Base-by-base conservation (phyloP, 1,140 invertebrate genomes). In the Halesus radiatus region DNA sequence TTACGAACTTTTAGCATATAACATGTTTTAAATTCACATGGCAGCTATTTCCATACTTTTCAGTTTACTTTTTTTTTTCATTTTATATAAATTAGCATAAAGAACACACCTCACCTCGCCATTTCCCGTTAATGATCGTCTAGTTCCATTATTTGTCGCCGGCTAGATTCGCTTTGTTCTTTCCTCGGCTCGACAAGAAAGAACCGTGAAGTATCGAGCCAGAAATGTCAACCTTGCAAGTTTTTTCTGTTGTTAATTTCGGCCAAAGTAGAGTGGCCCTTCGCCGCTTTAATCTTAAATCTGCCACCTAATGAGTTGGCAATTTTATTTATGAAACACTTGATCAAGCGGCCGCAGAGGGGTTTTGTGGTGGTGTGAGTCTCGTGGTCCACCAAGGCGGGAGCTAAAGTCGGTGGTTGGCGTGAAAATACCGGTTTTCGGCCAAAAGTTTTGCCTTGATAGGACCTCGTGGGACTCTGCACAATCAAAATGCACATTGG, bases 301-400 rank as follows among this genome's bases (percentile, higher is more conserved):
- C 75, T 32, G 7, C 56, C 26, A 18, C 75, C 75, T 77, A 77
- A 77, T 77, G 75, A 77, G 75, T 64, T 77, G 56, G 75, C 75
- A 66, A 77, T 77, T n/a, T n/a, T n/a, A n/a, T n/a, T 77, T 77
- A 77, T 77, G 62, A 77, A 76, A 77, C 56, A 45, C 75, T 77
- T 32, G 75, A 52, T 64, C 75, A 50, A 45, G 75, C 73, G 53
- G 37, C 37, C 3, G 37, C 1, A 10, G 13, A 45, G 37, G 37
- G 8, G 37, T 45, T 13, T 32, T 32, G n/a, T 23, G 64, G 29
- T 68, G 29, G 56, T 60, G 62, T 66, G 23, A 22, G 22, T 23
- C 60, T n/a, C 29, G 60, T 7, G 23, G 15, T n/a, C 62, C 62
- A 16, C 62, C 10, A 29, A 22, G 10, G 22, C 62, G 32, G 10